Evolutionary conservation across 2,797 vertebrate species (phyloP), one percentile per base, ranked within the genome.

Genomic region (Lepilemur ruficaudatus): DNA sequence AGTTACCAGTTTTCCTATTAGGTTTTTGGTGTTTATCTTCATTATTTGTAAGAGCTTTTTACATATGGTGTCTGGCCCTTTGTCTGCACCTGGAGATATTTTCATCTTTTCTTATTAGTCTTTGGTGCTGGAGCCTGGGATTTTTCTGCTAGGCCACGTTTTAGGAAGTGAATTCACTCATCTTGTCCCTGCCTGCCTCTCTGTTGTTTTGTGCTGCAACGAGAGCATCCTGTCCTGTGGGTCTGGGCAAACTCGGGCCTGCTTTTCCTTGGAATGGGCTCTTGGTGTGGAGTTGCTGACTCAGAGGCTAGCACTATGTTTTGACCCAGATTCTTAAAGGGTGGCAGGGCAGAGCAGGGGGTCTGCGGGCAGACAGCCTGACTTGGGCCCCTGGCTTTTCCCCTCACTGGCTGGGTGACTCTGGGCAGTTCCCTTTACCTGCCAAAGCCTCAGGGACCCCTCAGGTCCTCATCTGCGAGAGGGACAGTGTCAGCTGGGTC

Each of bases 381-480:
- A 48, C 23, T 13, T 22, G 73, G 43, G 35, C 15, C n/a, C 30
- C 18, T 2, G 20, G 20, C 86, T 48, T 0, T 38, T 15, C 5
- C 28, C 25, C 52, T 78, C 0, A 0, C 28, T 35, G 25, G 28
- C 38, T 2, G 15, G 20, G 61, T 50, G 41, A 32, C 48, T 0
- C 0, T 1, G 18, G 35, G 15, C 20, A 43, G 15, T 15, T 59
- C 61, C 11, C 35, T 70, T 63, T 12, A n/a, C 57, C 46, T 4
- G 7, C 2, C 14, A 3, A 3, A 15, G 35, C 59, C 72, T 79
- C 52, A 57, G 35, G 52, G 35, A 57, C 35, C 35, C 50, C 23
- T 57, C 23, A 50, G 43, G 28, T 43, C 35, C 32, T 46, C 23
- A 15, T 48, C 65, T 81, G 38, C 20, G 75, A 63, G 41, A 70